phyloP scores from a whole-genome alignment of 1,140 invertebrate genomes.

The Listronotus bonariensis region DNA sequence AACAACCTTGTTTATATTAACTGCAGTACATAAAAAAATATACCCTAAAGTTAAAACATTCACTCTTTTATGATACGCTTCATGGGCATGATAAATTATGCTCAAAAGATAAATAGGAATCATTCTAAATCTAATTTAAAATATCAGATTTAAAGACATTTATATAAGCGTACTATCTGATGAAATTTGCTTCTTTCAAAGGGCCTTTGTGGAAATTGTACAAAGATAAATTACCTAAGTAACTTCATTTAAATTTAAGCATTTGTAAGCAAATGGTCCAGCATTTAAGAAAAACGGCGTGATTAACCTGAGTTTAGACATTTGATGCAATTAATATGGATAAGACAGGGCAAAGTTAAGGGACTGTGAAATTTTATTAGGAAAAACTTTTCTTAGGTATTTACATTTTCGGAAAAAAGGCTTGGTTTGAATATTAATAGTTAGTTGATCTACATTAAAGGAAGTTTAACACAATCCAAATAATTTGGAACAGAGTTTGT shows the following conservation, averaged over 20 bases:
- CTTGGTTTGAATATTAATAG: too few species aligned
- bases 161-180: conserved; percentile 9
- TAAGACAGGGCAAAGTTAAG: background rate
- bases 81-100: too few species aligned
- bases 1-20: too few species aligned
- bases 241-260: conserved; percentile 13
- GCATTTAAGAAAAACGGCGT: conserved; percentile 16
- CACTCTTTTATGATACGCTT: too few species aligned
- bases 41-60: too few species aligned
- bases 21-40: too few species aligned
- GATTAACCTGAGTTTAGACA: conserved; percentile 5
- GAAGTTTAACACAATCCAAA: too few species aligned
- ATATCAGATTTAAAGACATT: conserved; percentile 27
- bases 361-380: background rate
- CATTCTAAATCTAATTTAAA: conserved; percentile 24
- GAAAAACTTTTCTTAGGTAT: background rate
- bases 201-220: conserved; percentile 13
- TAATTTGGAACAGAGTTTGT: too few species aligned
- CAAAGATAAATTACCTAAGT: conserved; percentile 20
- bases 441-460: too few species aligned
- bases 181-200: conserved; percentile 19
- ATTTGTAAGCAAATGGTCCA: conserved; percentile 22
- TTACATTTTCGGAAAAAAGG: too few species aligned
- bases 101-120: background rate
- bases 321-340: conserved; percentile 18